Conservation (phyloP, 2,797 vertebrate species). For the Acanthurus tractus region DNA sequence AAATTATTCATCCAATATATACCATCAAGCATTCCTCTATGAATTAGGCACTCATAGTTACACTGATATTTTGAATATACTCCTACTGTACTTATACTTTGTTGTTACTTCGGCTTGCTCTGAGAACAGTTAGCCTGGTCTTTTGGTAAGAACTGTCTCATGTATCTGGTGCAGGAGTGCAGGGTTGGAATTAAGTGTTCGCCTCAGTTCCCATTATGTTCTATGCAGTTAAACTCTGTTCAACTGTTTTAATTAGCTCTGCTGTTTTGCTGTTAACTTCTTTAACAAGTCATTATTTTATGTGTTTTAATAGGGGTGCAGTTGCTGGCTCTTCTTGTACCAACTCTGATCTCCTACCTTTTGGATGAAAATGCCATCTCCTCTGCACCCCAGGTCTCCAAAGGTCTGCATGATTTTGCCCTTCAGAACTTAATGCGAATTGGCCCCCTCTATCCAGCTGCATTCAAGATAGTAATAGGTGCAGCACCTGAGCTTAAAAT, state of each 20-base stretch:
- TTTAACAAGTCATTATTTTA: constrained; percentile 7
- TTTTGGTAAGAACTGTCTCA: constrained; percentile 2
- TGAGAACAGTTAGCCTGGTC: not conserved
- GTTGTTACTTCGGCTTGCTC: not conserved
- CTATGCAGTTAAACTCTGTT: constrained; percentile 2
- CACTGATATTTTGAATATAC: not conserved
- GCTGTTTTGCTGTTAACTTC: not conserved
- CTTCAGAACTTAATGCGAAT: constrained; percentile 98
- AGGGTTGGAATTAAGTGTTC: not conserved
- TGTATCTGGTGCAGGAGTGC: not conserved
- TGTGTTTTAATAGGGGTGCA: constrained; percentile 89
- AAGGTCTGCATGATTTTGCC: constrained; percentile 95
- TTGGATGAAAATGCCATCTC: constrained; percentile 93
- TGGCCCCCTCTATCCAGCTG: constrained; percentile 95
- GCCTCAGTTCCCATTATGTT: not conserved
- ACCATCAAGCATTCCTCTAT: not conserved
- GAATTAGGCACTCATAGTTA: not conserved
- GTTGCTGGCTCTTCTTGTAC: constrained; percentile 94
- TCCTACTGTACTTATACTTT: not conserved
- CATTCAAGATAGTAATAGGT: constrained; percentile 97
- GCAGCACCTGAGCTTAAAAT: constrained; percentile 97
- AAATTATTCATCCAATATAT: not conserved
- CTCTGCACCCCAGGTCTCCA: constrained; percentile 89
- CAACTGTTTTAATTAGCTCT: not conserved
- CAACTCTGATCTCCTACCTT: constrained; percentile 96